A percentile compares a stretch with the other conserved stretches of the same genome.
Evolutionary conservation across 2,113 vertebrate species (phyloP).

Genomic region (Percopsis transmontana): DNA sequence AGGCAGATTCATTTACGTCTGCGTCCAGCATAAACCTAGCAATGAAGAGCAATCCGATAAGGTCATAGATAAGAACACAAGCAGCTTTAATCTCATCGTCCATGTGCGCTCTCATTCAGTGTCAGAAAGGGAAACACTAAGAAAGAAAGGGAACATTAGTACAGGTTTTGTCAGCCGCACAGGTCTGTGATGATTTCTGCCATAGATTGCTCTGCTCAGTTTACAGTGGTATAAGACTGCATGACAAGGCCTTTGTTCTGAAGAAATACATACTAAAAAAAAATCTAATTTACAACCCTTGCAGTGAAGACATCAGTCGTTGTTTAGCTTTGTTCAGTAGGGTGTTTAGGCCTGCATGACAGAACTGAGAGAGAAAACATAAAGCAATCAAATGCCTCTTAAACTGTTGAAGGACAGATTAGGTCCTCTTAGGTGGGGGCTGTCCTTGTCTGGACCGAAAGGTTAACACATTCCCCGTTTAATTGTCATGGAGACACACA

Average conservation of each 20-base stretch:
- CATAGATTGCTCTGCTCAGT: too few species aligned
- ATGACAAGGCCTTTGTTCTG: not conserved
- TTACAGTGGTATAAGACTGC: too few species aligned
- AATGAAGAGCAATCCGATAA: constrained; percentile 67
- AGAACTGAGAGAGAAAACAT: constrained; percentile 10
- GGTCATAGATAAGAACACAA: constrained; percentile 49
- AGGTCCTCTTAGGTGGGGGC: constrained; percentile 22
- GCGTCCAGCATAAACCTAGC: constrained; percentile 60
- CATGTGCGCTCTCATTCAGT: constrained; percentile 6
- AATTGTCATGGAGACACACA: constrained; percentile 46
- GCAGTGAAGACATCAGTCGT: not conserved
- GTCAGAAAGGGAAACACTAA: too few species aligned
- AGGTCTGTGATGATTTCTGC: too few species aligned
- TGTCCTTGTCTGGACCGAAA: constrained; percentile 40
- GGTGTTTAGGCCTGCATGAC: constrained; percentile 10
- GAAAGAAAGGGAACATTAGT: too few species aligned
- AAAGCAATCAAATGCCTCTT: constrained; percentile 8
- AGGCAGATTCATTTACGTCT: constrained; percentile 60
- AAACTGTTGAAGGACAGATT: constrained; percentile 2
- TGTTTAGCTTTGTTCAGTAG: constrained; percentile 1
- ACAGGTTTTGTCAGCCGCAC: too few species aligned
- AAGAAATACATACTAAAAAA: constrained; percentile 1
- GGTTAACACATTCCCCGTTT: constrained; percentile 58
- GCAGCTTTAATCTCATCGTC: constrained; percentile 55
- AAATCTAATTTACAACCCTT: constrained; percentile 3